Conservation (phyloP, 2,888 invertebrate species). For the Endotricha flammealis region DNA sequence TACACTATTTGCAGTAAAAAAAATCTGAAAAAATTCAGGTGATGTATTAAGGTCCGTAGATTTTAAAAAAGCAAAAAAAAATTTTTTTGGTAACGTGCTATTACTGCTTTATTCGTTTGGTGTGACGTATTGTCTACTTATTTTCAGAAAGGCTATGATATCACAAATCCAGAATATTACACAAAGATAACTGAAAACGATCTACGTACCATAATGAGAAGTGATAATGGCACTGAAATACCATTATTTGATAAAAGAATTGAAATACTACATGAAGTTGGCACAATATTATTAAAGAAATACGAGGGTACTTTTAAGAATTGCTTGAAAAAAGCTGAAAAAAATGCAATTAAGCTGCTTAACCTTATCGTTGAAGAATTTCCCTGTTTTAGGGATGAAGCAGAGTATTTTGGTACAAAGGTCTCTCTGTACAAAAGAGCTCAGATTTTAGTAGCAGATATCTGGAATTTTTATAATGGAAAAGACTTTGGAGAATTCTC, state of each 20-base stretch:
- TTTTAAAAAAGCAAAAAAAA: too few relatives aligned
- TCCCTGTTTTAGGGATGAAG: conserved; percentile 91
- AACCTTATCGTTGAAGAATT: conserved; percentile 88
- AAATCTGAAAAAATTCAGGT: too few relatives aligned
- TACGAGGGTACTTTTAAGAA: conserved; percentile 90
- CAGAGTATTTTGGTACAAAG: conserved; percentile 80
- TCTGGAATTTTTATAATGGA: conserved; percentile 92
- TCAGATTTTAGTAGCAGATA: conserved; percentile 95
- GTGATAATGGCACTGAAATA: conserved; percentile 83
- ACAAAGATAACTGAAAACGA: conserved; percentile 83
- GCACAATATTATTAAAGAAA: conserved; percentile 81
- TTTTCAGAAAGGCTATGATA: conserved; percentile 84
- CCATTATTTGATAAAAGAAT: conserved; percentile 89
- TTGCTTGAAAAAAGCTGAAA: conserved; percentile 83
- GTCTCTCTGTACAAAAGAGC: conserved; percentile 95
- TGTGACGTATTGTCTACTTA: too few relatives aligned
- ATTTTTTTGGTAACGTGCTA: too few relatives aligned
- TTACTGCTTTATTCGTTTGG: too few relatives aligned
- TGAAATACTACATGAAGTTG: conserved; percentile 87
- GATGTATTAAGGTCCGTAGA: too few relatives aligned
- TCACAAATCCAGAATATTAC: conserved; percentile 88
- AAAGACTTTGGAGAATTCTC: conserved; percentile 85
- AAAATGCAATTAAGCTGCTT: conserved; percentile 87
- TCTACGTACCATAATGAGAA: conserved; percentile 83
- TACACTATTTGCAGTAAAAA: too few relatives aligned